Base-by-base conservation (phyloP, 2,113 vertebrate genomes). In the Crotophaga sulcirostris region DNA sequence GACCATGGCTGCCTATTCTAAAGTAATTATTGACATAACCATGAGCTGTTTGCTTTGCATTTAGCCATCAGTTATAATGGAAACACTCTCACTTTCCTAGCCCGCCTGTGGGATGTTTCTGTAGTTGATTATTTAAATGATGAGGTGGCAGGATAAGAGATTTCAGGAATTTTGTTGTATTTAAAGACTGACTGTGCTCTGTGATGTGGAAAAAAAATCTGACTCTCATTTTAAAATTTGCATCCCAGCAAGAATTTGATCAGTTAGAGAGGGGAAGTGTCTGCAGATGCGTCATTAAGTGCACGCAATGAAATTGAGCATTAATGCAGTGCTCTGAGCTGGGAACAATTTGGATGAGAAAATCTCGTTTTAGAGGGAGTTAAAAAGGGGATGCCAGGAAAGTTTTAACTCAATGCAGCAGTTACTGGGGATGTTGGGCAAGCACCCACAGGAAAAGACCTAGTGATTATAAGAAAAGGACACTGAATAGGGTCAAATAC, bases 261-360 rank as follows among this genome's bases (percentile, higher is more conserved):
- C 96, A 69, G 82, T 60, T 73, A 92, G 70, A 95, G 88, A 81
- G 36, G 86, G 70, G 36, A 81, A 93, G 59, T 90, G n/a, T 97
- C 94, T 96, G 88, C 94, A 96, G 87, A 97, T 91, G 96, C 90
- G 51, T 97, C 96, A 96, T 98, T 97, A 96, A 79, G 83, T 90
- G 47, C 59, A 58, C 66, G 73, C 73, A 80, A 89, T 92, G 92
- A 96, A 93, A 89, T 7, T 26, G 55, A 59, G 81, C 70, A 73
- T 94, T 93, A 94, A 80, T 77, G 62, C 59, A 64, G 67, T 33
- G 55, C 76, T 93, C 69, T 72, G 86, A 89, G 88, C 76, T 75
- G 45, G 87, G 70, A 91, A 78, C 2, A 1, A 1, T 1, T 54
- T 89, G 62, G 47, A 28, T 68, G 79, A 49, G 75, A 85, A 91